Conservation (phyloP, 2,113 vertebrate species). For the Chaetops frenatus region DNA sequence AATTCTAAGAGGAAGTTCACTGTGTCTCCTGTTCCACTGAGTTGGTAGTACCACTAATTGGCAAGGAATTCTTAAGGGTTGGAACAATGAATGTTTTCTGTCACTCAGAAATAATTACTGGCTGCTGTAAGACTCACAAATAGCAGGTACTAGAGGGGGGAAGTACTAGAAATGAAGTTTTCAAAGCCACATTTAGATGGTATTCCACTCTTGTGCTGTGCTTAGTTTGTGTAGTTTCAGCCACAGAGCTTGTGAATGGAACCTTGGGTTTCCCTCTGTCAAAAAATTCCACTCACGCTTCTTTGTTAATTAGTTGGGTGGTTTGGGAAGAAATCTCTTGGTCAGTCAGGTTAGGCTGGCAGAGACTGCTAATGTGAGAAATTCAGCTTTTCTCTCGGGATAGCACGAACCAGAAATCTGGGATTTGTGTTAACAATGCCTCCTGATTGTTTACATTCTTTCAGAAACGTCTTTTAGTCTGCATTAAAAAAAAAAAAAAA, state of each 20-base stretch:
- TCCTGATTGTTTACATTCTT: background rate
- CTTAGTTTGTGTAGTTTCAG: background rate
- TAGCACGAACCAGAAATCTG: background rate
- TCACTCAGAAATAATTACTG: background rate
- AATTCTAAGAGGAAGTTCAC: background rate
- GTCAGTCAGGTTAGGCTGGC: background rate
- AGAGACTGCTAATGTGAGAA: background rate
- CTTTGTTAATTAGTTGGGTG: slow-evolving; percentile 18
- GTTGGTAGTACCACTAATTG: background rate
- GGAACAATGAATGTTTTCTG: background rate
- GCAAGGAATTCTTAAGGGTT: background rate
- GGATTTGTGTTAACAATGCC: background rate
- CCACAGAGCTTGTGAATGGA: background rate
- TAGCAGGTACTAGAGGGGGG: background rate
- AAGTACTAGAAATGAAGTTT: background rate
- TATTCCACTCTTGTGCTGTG: background rate
- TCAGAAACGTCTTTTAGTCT: background rate
- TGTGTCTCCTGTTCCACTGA: background rate
- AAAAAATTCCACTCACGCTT: background rate
- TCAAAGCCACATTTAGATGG: background rate
- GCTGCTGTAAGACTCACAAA: background rate
- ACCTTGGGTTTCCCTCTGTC: background rate
- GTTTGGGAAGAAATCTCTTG: background rate
- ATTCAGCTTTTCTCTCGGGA: background rate
- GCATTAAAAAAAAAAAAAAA: background rate